Evolutionary conservation across 2,113 vertebrate genomes (phyloP).

Genomic region (Lota lota): DNA sequence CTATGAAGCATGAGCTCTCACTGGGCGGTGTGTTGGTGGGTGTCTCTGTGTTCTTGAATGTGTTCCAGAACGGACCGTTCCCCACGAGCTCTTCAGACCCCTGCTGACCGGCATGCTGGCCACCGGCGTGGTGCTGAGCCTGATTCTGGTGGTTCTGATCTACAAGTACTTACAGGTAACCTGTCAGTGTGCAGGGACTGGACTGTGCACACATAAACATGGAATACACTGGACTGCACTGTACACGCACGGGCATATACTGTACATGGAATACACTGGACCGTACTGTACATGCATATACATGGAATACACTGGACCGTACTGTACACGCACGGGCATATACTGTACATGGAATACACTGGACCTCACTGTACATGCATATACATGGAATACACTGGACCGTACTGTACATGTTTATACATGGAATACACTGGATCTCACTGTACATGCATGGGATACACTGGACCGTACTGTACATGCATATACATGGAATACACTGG

Average conservation of each 20-base stretch:
- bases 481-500: no score
- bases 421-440: background rate
- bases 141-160: slow-evolving; percentile 84
- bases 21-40: slow-evolving; percentile 26
- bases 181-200: slow-evolving; percentile 17
- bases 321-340: background rate
- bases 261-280: no score
- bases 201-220: background rate
- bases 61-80: slow-evolving; percentile 76
- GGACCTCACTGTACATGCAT: background rate
- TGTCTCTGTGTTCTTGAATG: slow-evolving; percentile 15
- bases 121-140: slow-evolving; percentile 80
- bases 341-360: background rate
- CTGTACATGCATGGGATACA: background rate
- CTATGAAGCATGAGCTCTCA: no score
- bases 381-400: background rate
- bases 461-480: background rate
- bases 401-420: background rate
- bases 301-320: no score
- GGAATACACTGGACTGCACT: background rate
- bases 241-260: background rate
- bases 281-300: no score
- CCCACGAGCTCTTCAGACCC: slow-evolving; percentile 92
- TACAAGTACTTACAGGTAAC: slow-evolving; percentile 92
- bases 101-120: slow-evolving; percentile 84